Evolutionary conservation across 2,797 vertebrate species (phyloP), one percentile per base, ranked within the genome.

Genomic region (Onychomys leucogaster): DNA sequence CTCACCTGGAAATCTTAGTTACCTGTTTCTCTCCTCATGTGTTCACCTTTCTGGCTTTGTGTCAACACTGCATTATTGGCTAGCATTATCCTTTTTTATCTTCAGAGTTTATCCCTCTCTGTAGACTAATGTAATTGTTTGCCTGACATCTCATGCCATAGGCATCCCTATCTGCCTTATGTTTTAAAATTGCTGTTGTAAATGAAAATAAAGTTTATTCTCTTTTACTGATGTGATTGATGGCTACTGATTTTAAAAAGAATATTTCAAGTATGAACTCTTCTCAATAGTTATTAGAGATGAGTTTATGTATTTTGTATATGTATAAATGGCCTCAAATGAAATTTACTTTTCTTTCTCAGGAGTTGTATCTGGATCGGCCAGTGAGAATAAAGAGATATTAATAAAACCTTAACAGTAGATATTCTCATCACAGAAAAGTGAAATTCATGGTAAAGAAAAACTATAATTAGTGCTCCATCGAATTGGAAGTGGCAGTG

Each of bases 231-330:
- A n/a, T 19, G 73, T 52, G 82, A 69, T 92, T 27, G 23, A 89
- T 92, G 37, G 23, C 1, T 94, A 63, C 71, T 89, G 37, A 52
- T 34, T 96, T 83, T 85, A 71, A 27, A 67, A 49, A 37, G 37
- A n/a, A 76, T 90, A 27, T 52, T n/a, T 97, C 41, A 97, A 73
- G 89, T 90, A 14, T 46, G 41, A 91, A 21, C 23, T 92, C 32
- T 95, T 88, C n/a, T 90, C 71, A 84, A 2, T 83, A 92, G 61
- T 94, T 85, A 14, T 55, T 81, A 61, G 43, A 94, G 61, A 78
- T 95, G 43, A 67, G 41, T 82, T 95, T 95, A 29, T 94, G 52
- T 37, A 75, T 6, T 80, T 89, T 69, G 25, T 73, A 37, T 78
- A 78, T 69, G 65, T 90, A 43, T 82, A 89, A 61, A 61, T 82